Evolutionary conservation across 2,113 vertebrate species (phyloP), one percentile per base, ranked within the genome.

Genomic region (Colossoma macropomum): DNA sequence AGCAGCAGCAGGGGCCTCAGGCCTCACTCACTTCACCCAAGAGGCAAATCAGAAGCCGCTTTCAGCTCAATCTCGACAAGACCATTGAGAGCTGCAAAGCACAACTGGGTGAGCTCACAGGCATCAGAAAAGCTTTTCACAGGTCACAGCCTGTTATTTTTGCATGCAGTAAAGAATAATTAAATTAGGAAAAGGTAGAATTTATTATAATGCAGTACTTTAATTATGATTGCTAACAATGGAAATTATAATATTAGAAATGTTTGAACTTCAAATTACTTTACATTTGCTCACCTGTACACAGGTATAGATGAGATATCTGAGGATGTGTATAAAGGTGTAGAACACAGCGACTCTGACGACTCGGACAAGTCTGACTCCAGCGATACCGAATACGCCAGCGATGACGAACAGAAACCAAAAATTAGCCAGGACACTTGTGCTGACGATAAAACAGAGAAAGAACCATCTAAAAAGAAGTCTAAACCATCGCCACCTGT

Each of bases 1-100:
- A n/a, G 27, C 77, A 86, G 88, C 96, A 97, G 86, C 92, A 95
- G n/a, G 91, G 95, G 59, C 30, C 89, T 6, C 90, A 96, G 0
- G 93, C 95, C 0, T 94, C 96, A 0, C 96, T 98, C 90, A 96
- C 97, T 68, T 98, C 97, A 5, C 96, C 97, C 2, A 98, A 98
- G 66, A 94, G 97, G 30, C 97, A 97, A 89, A 97, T 98, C 78
- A 97, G 96, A 65, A 99, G 97, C 90, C 91, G 97, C 19, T 99
- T 99, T 91, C 97, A 98, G 89, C 96, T 99, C 0, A 99, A 99
- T 60, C 95, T 99, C 0, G 97, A 99, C 92, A 99, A 98, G 93
- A 99, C 97, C n/a, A 99, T 99, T 66, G 97, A 99, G 89, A 99
- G 96, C 63, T 99, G 98, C 90, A 99, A 99, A 91, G 97, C 97